Evolutionary conservation across 53 echinoderm and acorn worm species (phyloP).

Genomic region (Arbacia lixula): DNA sequence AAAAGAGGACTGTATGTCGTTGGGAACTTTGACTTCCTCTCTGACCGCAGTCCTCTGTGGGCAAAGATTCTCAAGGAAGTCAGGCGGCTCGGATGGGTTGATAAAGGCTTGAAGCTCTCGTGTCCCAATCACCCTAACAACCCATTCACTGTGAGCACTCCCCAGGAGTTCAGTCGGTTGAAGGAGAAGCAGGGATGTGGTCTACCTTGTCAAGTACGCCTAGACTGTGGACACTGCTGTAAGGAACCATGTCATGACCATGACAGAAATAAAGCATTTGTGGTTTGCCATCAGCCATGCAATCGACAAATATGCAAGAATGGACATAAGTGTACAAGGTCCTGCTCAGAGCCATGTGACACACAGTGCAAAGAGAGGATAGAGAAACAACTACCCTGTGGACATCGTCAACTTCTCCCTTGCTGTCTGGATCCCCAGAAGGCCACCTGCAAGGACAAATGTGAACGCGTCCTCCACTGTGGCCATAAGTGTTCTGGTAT

Average conservation of each 20-base stretch:
- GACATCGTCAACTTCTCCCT: conserved; percentile 44
- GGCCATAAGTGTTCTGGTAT: conserved; percentile 63
- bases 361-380: conserved; percentile 49
- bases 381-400: conserved; percentile 52
- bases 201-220: conserved; percentile 63
- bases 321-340: conserved; percentile 39
- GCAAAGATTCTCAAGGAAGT: background rate
- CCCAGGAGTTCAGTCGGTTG: conserved; percentile 54
- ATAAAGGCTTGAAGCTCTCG: conserved; percentile 11
- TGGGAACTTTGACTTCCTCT: conserved; percentile 60
- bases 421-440: conserved; percentile 19
- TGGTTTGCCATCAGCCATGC: conserved; percentile 36
- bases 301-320: conserved; percentile 20
- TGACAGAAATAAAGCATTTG: conserved; percentile 4
- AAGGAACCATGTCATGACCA: conserved; percentile 50
- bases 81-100: conserved; percentile 24
- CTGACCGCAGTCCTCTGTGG: conserved; percentile 54
- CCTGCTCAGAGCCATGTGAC: conserved; percentile 48
- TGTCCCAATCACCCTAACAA: conserved; percentile 18
- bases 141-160: conserved; percentile 14
- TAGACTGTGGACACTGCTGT: conserved; percentile 77
- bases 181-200: conserved; percentile 67
- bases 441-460: conserved; percentile 58
- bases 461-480: conserved; percentile 58
- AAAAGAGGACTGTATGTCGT: conserved; percentile 65